These are phyloP conservation scores for Sprattus sprattus DNA, from an alignment of 2,113 vertebrate genomes.

Conservation along the genomic window DNA sequence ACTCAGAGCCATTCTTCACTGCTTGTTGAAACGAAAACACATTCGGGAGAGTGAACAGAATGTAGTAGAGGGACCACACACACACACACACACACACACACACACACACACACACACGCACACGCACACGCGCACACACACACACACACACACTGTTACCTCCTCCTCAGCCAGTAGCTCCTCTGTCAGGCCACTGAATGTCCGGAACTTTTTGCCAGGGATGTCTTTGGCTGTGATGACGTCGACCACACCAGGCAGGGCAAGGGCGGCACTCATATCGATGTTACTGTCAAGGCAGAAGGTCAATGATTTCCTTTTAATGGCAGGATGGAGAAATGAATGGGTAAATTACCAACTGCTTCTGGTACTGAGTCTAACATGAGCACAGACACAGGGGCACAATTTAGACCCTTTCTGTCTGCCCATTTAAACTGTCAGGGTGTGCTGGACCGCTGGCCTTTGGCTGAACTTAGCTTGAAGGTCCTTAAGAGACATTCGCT, in stretches of 20 bases:
- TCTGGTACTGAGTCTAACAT: neutral
- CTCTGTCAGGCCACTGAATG: constrained; percentile 46
- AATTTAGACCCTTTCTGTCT: neutral
- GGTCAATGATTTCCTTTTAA: neutral
- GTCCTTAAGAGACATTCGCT: neutral
- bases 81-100: no score
- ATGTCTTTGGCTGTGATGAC: constrained; percentile 69
- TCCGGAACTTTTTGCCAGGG: constrained; percentile 63
- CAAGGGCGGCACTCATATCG: constrained; percentile 64
- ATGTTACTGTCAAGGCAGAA: constrained; percentile 53
- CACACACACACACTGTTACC: constrained; percentile 46
- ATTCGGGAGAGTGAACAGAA: no score
- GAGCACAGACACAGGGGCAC: neutral
- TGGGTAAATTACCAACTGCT: neutral
- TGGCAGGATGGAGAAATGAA: neutral
- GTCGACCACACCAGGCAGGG: constrained; percentile 68
- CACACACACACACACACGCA: no score
- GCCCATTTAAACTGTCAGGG: neutral
- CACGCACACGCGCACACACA: neutral
- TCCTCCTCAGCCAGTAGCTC: constrained; percentile 62
- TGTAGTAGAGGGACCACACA: no score
- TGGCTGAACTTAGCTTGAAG: neutral
- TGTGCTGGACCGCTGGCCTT: neutral
- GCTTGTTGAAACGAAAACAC: no score
- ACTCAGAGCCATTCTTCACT: no score